These are phyloP conservation scores for Ceyx melanurus DNA, from an alignment of 2,113 vertebrate species.

Conservation along the genomic window DNA sequence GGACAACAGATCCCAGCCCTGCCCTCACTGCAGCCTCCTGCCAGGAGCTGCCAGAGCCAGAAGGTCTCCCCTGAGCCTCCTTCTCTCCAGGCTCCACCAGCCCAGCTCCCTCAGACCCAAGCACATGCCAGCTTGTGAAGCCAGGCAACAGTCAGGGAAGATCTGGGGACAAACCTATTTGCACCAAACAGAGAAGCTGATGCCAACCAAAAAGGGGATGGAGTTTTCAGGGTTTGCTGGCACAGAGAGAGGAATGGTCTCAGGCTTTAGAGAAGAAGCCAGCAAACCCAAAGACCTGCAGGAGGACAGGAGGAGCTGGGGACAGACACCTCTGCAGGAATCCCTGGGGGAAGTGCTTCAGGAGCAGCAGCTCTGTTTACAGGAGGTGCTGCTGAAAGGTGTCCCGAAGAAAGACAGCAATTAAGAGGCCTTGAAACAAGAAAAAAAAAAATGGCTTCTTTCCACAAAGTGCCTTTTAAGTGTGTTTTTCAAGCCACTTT, in stretches of 20 bases:
- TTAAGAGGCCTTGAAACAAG: slow-evolving; percentile 41
- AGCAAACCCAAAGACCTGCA: background rate
- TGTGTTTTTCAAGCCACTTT: background rate
- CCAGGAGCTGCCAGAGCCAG: too few relatives aligned
- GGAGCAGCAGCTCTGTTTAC: slow-evolving; percentile 33
- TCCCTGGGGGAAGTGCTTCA: background rate
- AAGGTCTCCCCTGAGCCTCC: too few relatives aligned
- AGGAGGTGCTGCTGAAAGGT: slow-evolving; percentile 55
- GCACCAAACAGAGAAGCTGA: background rate
- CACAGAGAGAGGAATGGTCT: background rate
- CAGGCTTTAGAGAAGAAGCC: background rate
- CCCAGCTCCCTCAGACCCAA: background rate
- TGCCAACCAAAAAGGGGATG: background rate
- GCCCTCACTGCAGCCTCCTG: too few relatives aligned
- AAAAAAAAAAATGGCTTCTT: slow-evolving; percentile 37
- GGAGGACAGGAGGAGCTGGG: background rate
- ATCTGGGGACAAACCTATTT: background rate
- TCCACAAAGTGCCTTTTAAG: slow-evolving; percentile 67
- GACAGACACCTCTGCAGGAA: background rate
- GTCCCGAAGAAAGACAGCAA: slow-evolving; percentile 65
- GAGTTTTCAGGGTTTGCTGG: background rate
- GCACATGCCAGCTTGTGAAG: background rate
- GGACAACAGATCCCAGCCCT: too few relatives aligned
- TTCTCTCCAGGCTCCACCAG: too few relatives aligned
- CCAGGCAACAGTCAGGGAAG: background rate